Evolutionary conservation across 2,113 vertebrate genomes (phyloP), one percentile per base, ranked within the genome.

Genomic region (Dipodomys merriami): DNA sequence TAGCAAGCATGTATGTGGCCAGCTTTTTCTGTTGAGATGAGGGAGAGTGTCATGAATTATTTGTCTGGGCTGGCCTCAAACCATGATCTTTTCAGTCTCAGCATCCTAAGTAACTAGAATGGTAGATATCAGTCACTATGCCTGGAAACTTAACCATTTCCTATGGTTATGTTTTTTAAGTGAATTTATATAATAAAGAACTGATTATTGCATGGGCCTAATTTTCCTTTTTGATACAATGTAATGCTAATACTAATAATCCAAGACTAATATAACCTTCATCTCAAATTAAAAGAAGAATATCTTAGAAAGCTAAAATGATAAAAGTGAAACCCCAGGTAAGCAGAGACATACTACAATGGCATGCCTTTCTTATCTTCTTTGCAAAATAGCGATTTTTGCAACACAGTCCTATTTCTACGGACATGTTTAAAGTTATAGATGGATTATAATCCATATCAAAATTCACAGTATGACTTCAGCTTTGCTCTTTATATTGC

Each of bases 141-240:
- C 62, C 62, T 64, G 62, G 11, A 20, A 72, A 57, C 2, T 11
- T 57, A 85, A 2, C 49, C 29, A 62, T 44, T 74, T 49, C 39
- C 62, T 74, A 86, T 39, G 6, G 53, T 65, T 72, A 65, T 57
- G 25, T 27, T 84, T 27, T 84, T 83, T 88, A 85, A 46, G 33
- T 67, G 76, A 87, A 91, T 86, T 82, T 94, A 83, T 11, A 72
- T 53, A 88, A 88, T 84, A 73, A 95, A 85, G 60, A 91, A 72
- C 44, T 60, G 49, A 72, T 83, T 67, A 80, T n/a, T 83, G 25
- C 19, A 23, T 33, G 44, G 72, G 23, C 46, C 80, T 79, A 76
- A 46, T 65, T 83, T 78, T 88, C 33, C 64, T 13, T 94, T 86
- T 80, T 83, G 44, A 62, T 35, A 30, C 16, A 82, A 64, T 65